phyloP scores from a whole-genome alignment of 2,113 vertebrate species.

The Dermatemys mawii region DNA sequence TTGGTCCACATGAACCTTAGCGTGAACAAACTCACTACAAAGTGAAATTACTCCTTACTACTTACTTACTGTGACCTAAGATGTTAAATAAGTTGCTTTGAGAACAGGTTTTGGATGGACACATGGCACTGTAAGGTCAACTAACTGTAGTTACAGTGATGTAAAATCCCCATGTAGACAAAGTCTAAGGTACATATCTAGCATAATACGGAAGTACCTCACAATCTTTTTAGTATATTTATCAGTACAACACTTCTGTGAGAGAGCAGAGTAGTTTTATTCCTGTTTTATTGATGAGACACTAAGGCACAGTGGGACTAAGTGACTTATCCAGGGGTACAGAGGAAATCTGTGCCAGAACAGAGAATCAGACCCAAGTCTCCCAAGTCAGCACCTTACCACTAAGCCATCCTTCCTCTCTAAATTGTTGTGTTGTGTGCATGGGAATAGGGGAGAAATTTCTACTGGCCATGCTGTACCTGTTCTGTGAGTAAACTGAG shows the following conservation, averaged over 20 bases:
- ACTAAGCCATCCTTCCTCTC: not conserved
- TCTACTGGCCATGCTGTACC: not conserved
- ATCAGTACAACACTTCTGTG: not conserved
- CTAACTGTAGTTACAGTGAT: not conserved
- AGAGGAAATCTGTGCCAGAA: not conserved
- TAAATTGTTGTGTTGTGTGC: not conserved
- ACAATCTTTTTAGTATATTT: not conserved
- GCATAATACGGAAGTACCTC: not conserved
- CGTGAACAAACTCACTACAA: not conserved
- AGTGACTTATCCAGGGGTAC: not conserved
- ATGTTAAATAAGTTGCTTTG: not conserved
- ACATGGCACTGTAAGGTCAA: not conserved
- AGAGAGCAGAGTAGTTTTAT: not conserved
- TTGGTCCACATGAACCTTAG: no score
- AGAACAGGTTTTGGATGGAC: not conserved
- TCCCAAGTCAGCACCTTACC: not conserved
- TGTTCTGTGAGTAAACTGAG: accelerated
- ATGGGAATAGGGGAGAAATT: not conserved
- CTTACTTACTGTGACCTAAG: not conserved
- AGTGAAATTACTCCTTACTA: not conserved
- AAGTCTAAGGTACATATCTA: not conserved
- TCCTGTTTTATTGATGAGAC: not conserved
- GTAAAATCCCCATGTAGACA: not conserved
- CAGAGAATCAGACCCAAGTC: not conserved
- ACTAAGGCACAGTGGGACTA: not conserved